Evolutionary conservation across 2,888 invertebrate genomes (phyloP), one percentile per base, ranked within the genome.

Genomic region (Parnassius smintheus): DNA sequence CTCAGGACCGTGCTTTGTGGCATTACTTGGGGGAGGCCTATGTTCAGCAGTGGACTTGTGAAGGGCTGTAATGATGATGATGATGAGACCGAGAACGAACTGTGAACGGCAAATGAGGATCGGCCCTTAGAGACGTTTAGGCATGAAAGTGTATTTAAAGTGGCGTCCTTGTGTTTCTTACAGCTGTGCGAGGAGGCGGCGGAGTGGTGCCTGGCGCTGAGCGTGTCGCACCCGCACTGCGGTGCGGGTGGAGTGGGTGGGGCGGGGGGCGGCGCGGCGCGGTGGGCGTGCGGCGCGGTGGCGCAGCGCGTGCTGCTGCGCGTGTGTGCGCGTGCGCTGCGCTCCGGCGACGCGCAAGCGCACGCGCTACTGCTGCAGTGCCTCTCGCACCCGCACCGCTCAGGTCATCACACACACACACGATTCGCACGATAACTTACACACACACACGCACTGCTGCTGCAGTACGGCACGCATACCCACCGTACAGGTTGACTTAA

Each of bases 171-270:
- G 18, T 35, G 35, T 35, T 35, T 3, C 35, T 35, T 35, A 7
- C 35, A 35, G 35, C 35, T 35, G 35, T 35, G 35, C 35, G 49
- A 7, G 18, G 13, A 49, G 54, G 25, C 60, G 25, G 70, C 81
- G 65, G 77, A 80, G 74, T 83, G 92, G 92, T 88, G 91, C 68
- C 68, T 92, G 61, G 74, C 79, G 7, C 75, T 77, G 68, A 77
- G 85, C 9, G 77, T 93, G 70, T 82, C 90, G 2, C 86, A 88
- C 74, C 89, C 92, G 59, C 82, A 89, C 74, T 80, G 85, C 72
- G 72, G 74, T 18, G 18, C 18, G 1, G 18, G 18, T 0, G 18
- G 18, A 18, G 18, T 18, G 62, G 85, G 69, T 10, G 22, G 51
- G 80, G 85, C 61, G 93, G 93, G 93, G 79, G 51, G 53, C 78